Evolutionary conservation across 2,113 vertebrate species (phyloP).

Genomic region (Ginglymostoma cirratum): DNA sequence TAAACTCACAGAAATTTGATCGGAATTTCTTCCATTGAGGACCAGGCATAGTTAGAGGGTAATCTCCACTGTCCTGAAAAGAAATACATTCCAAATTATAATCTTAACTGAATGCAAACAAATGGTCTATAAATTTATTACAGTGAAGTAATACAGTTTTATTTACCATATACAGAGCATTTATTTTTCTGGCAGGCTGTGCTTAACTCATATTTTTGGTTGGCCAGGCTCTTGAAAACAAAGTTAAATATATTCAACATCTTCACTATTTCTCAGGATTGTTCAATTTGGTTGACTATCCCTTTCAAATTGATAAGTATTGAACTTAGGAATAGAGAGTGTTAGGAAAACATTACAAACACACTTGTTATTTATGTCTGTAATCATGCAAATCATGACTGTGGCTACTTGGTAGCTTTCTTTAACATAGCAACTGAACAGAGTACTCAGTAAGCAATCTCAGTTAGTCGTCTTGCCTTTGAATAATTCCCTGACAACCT

Average conservation of each 20-base stretch:
- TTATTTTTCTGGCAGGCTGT: neutral
- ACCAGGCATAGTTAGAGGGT: slow-evolving; percentile 95
- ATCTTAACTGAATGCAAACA: neutral
- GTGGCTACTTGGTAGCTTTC: neutral
- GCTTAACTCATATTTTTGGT: neutral
- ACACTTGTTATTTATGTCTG: neutral
- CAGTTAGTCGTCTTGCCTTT: neutral
- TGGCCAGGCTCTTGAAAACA: neutral
- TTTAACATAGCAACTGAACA: neutral
- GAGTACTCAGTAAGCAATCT: neutral
- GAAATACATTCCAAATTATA: slow-evolving; percentile 20
- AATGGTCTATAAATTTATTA: neutral
- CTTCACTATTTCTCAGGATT: neutral
- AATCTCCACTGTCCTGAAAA: slow-evolving; percentile 91
- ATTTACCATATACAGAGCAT: neutral
- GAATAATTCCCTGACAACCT: neutral
- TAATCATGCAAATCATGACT: neutral
- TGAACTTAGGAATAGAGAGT: neutral
- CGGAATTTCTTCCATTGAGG: slow-evolving; percentile 98
- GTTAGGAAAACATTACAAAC: neutral
- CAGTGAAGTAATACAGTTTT: neutral
- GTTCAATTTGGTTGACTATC: neutral
- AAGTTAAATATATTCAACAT: neutral
- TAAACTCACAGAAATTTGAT: slow-evolving; percentile 98
- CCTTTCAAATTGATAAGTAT: neutral